These are phyloP conservation scores for Tridacna crocea DNA, from an alignment of 2,888 invertebrate genomes.

Conservation along the genomic window DNA sequence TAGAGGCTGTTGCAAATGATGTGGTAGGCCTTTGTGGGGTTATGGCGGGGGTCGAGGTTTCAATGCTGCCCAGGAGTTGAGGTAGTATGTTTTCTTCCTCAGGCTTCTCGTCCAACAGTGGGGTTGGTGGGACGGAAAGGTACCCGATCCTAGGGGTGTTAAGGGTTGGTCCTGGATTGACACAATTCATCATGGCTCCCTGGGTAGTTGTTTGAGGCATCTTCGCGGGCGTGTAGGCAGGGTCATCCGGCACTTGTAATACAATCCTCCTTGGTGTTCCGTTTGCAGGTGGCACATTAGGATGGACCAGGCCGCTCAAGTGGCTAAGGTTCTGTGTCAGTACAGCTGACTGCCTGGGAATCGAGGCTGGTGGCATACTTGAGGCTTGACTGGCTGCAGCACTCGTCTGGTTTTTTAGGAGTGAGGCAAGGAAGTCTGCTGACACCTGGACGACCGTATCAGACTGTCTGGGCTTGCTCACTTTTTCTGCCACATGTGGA, in stretches of 20 bases:
- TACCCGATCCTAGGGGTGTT: not conserved
- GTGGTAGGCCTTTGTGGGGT: not conserved
- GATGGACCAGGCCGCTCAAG: not conserved
- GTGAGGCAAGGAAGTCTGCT: not conserved
- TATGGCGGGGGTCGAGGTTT: not conserved
- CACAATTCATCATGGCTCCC: not conserved
- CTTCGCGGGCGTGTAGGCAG: not conserved
- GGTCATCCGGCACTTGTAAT: not conserved
- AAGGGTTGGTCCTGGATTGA: not conserved
- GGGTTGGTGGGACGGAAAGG: not conserved
- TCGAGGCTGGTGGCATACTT: not conserved
- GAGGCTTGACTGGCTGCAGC: not conserved
- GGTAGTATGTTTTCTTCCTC: constrained; percentile 10
- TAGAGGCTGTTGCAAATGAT: not conserved
- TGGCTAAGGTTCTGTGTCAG: not conserved
- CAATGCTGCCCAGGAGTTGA: not conserved
- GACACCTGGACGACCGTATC: not conserved
- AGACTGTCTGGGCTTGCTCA: not conserved
- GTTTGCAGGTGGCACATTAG: not conserved
- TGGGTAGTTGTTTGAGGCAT: not conserved
- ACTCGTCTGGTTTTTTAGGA: not conserved
- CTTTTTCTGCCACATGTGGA: not conserved
- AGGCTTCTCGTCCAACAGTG: not conserved
- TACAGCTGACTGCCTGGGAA: not conserved
- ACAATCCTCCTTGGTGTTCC: not conserved